Conservation (phyloP, 2,113 vertebrate genomes). For the Acinonyx jubatus region DNA sequence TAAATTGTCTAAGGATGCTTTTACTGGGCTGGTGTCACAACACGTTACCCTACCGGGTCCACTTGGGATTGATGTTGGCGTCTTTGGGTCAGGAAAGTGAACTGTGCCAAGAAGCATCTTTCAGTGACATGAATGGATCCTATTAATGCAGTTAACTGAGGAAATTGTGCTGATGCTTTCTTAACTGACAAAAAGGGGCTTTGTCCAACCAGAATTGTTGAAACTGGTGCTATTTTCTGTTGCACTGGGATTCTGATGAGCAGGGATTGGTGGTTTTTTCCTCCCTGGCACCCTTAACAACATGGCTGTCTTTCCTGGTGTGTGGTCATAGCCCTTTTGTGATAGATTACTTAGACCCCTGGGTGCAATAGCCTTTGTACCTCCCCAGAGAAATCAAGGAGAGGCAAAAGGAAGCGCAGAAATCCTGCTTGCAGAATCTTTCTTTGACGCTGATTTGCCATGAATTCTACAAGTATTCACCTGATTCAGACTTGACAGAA, state of each 20-base stretch:
- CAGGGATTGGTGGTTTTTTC: background rate
- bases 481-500: background rate
- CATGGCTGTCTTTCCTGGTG: background rate
- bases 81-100: conserved; percentile 82
- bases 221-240: background rate
- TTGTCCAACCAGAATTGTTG: background rate
- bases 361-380: background rate
- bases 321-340: background rate
- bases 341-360: background rate
- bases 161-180: conserved; percentile 36
- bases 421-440: background rate
- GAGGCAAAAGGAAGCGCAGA: background rate
- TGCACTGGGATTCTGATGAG: background rate
- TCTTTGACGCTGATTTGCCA: background rate
- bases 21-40: conserved; percentile 62
- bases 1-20: conserved; percentile 71
- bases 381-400: background rate
- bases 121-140: conserved; percentile 77
- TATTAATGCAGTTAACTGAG: conserved; percentile 55
- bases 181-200: conserved; percentile 65
- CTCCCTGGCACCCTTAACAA: background rate
- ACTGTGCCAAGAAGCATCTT: conserved; percentile 82
- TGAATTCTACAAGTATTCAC: background rate
- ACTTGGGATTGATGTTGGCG: conserved; percentile 68
- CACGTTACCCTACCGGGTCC: background rate